Evolutionary conservation across 2,888 invertebrate genomes (phyloP).

Genomic region (Mythimna vitellina): DNA sequence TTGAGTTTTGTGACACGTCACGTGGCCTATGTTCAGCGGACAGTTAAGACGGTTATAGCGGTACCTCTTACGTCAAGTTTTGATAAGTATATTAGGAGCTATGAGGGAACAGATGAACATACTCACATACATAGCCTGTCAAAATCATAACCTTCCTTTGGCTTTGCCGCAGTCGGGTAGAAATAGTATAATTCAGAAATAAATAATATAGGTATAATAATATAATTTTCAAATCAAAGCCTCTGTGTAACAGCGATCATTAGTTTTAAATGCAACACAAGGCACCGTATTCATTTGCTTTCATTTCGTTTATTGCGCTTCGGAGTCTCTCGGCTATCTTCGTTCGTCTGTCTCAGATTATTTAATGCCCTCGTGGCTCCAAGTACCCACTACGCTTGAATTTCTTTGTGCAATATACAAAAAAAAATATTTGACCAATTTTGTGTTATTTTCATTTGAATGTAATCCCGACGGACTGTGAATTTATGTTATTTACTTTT

Average conservation of each 20-base stretch:
- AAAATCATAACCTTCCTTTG: too few relatives aligned
- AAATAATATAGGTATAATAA: background rate
- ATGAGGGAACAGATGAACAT: too few relatives aligned
- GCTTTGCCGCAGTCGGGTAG: too few relatives aligned
- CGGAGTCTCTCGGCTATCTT: conserved; percentile 11
- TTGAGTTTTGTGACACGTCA: too few relatives aligned
- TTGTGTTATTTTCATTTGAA: conserved; percentile 11
- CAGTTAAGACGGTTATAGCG: too few relatives aligned
- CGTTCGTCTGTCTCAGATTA: background rate
- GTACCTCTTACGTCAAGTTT: too few relatives aligned
- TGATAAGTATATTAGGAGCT: too few relatives aligned
- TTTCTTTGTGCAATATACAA: conserved; percentile 16
- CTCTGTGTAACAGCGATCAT: conserved; percentile 11
- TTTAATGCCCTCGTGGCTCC: conserved; percentile 20
- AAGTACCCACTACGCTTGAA: background rate
- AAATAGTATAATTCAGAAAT: conserved; percentile 1
- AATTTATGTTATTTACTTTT: conserved; percentile 19
- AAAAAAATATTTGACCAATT: conserved; percentile 17
- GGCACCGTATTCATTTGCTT: conserved; percentile 11
- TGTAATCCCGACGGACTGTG: conserved; percentile 14
- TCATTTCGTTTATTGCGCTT: conserved; percentile 19
- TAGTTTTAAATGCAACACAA: conserved; percentile 7
- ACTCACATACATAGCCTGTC: too few relatives aligned
- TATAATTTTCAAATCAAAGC: background rate
- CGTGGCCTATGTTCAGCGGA: too few relatives aligned